Base-by-base conservation (phyloP, 2,888 invertebrate species). In the Aplocera efformata region DNA sequence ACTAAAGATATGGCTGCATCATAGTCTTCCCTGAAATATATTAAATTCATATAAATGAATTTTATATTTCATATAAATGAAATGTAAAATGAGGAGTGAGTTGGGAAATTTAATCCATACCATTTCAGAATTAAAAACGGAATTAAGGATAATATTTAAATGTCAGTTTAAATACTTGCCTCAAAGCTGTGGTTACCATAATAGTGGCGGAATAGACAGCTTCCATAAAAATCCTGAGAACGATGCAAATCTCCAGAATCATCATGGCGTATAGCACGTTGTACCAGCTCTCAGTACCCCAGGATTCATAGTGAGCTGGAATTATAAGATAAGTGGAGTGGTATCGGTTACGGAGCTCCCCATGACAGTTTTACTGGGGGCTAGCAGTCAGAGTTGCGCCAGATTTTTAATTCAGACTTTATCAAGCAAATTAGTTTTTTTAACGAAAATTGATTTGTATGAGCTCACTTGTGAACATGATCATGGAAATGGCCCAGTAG, bases 121-220 rank as follows among this genome's bases (percentile, higher is more conserved):
- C n/a, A n/a, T n/a, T n/a, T n/a, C n/a, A n/a, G n/a, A n/a, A n/a
- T n/a, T n/a, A n/a, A n/a, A n/a, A n/a, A n/a, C n/a, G n/a, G n/a
- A n/a, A n/a, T n/a, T n/a, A n/a, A n/a, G n/a, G n/a, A n/a, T n/a
- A n/a, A n/a, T n/a, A n/a, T 17, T 17, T 17, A 17, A 17, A 17
- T 17, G 2, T 17, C 3, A 3, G 3, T 21, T 10, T 26, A 8
- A 7, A 6, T 17, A 24, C 24, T 20, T 39, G 74, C 83, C 72
- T 77, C 23, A 79, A 52, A 7, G 72, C 68, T 1, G 75, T 76
- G 9, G 80, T 79, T 36, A 83, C 82, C 74, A 82, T 78, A 23
- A 84, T 83, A 3, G 79, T 81, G 7, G 83, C 83, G 0, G 83
- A 82, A 56, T 83, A 83, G 1, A 78, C 72, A 0, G 81, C 69